Conservation (phyloP, 2,113 vertebrate species). For the Pollachius pollachius region DNA sequence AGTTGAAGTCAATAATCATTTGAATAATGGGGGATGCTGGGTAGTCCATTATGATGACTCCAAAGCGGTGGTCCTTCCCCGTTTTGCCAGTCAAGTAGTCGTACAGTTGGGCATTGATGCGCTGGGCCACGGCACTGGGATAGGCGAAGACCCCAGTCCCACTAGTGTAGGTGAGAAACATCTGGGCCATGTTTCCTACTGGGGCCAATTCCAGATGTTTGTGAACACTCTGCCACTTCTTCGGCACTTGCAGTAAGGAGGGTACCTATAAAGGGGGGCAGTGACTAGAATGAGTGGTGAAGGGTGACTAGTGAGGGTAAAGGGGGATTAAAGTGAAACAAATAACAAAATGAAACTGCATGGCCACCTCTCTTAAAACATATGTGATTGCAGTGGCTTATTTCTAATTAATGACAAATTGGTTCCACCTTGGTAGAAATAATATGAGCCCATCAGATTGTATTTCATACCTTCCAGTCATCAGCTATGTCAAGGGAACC, state of each 20-base stretch:
- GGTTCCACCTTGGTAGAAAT: not conserved
- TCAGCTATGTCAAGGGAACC: slow-evolving; percentile 76
- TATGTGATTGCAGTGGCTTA: too few species aligned
- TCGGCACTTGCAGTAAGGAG: slow-evolving; percentile 54
- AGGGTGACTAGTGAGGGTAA: not conserved
- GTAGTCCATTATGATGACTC: slow-evolving; percentile 82
- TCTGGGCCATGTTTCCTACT: slow-evolving; percentile 48
- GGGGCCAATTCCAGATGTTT: slow-evolving; percentile 71
- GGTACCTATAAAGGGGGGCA: slow-evolving; percentile 63
- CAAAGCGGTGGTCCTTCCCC: slow-evolving; percentile 60
- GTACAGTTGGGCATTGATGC: slow-evolving; percentile 70
- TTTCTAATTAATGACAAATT: not conserved
- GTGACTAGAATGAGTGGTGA: not conserved
- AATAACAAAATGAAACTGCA: too few species aligned
- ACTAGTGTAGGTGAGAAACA: slow-evolving; percentile 81
- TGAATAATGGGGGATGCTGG: slow-evolving; percentile 69
- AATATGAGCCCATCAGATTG: not conserved
- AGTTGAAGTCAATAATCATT: slow-evolving; percentile 77
- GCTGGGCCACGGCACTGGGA: slow-evolving; percentile 71
- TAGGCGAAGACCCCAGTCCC: slow-evolving; percentile 77
- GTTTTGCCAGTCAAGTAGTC: slow-evolving; percentile 59
- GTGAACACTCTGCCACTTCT: slow-evolving; percentile 74
- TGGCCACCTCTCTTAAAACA: too few species aligned
- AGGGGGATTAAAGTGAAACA: not conserved
- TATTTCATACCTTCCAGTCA: slow-evolving; percentile 67